These are phyloP conservation scores for Vulpes vulpes DNA, from an alignment of 2,113 vertebrate genomes.

Conservation along the genomic window DNA sequence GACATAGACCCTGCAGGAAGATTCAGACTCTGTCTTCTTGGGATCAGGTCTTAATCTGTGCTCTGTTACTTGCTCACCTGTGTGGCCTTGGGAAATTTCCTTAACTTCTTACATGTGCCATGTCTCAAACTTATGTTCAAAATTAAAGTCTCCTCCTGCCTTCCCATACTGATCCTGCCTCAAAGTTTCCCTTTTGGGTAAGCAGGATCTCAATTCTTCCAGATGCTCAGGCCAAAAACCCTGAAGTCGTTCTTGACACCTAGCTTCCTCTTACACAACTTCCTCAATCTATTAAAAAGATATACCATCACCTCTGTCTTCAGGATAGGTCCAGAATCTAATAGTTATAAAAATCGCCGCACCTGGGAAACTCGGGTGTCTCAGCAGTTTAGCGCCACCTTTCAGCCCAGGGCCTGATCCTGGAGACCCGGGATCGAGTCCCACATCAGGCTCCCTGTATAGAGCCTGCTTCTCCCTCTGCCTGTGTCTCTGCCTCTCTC, in stretches of 20 bases:
- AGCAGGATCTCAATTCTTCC: not conserved
- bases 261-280: not conserved
- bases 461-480: no score
- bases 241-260: not conserved
- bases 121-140: accelerated
- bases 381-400: no score
- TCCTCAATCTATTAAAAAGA: not conserved
- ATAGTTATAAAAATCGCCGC: not conserved
- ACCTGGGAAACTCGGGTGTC: no score
- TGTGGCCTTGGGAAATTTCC: accelerated
- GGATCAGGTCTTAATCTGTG: not conserved
- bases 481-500: no score
- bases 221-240: not conserved
- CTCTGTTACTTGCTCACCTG: not conserved
- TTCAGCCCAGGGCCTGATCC: no score
- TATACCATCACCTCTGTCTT: not conserved
- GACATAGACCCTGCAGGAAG: not conserved
- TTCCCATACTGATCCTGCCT: not conserved
- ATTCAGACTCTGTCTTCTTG: not conserved
- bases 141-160: not conserved
- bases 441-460: no score
- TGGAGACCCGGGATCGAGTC: no score
- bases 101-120: not conserved
- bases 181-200: no score
- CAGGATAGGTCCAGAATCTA: not conserved